Evolutionary conservation across 2,888 invertebrate species (phyloP), one percentile per base, ranked within the genome.

Genomic region (Eristalis intricaria): DNA sequence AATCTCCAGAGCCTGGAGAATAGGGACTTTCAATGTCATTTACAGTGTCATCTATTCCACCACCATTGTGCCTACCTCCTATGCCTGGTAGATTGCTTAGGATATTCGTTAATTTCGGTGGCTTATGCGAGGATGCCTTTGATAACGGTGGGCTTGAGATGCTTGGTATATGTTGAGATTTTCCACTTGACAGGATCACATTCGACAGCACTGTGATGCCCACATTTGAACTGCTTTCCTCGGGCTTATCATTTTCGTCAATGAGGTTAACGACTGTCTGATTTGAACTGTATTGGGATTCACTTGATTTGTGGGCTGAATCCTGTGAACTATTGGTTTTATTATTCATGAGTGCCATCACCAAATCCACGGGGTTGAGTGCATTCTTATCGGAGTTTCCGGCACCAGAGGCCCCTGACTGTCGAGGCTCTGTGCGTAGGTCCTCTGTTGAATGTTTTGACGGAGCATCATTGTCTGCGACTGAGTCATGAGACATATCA

Each of bases 1-100:
- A 97, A 92, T 97, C 96, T 90, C 96, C 96, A n/a, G 97, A 97
- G 64, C 97, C 97, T 0, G 97, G 97, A 68, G 97, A 97, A 93
- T 98, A 97, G 0, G 98, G 98, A 26, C 97, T 97, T 89, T 96
- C 96, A 91, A 96, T 95, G 15, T 96, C 96, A 93, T 95, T 94
- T 10, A 90, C 89, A 68, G 88, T 95, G 66, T 94, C 94, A 89
- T 96, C 96, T 56, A 94, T 93, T 0, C 90, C 89, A 66, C 94
- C 94, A 90, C 88, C 38, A 89, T 89, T 61, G 84, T 89, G 65
- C 88, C 90, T 92, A 26, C 91, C 90, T 4, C 90, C 90, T 1
- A 92, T 66, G 71, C 91, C 92, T 19, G 92, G 90, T 23, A 91
- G 43, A 19, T 68, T 68, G 29, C 84, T 84, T 15, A 87, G 68